Base-by-base conservation (phyloP, 2,888 invertebrate species). In the Camptogramma bilineatum region DNA sequence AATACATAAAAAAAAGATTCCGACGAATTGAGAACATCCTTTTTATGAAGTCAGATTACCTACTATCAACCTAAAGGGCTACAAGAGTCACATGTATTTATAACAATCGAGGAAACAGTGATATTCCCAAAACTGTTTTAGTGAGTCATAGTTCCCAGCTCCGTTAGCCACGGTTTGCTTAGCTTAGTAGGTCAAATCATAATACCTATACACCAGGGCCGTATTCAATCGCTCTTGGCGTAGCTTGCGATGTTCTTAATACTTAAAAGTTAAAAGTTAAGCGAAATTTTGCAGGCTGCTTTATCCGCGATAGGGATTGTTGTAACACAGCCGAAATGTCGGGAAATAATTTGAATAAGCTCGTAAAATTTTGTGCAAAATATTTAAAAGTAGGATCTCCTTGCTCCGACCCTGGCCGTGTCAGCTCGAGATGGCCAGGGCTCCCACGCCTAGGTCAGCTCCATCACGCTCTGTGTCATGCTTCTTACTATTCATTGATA, bases 101-200 rank as follows among this genome's bases (percentile, higher is more conserved):
- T 58, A 19, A 28, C 50, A 62, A 62, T 51, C 17, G 10, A 19
- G n/a, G 16, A 31, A 16, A 21, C 52, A 31, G 17, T 17, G 13
- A 53, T 64, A 61, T 70, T 59, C 67, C 67, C 63, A 65, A 70
- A 70, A 66, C 58, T 61, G 67, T 59, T 61, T 56, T 50, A 56
- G 56, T 61, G 69, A 69, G 54, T 67, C 67, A 64, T 62, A 24
- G 57, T 66, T 66, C 66, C 62, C 64, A 61, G 60, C 60, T 58
- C 70, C 70, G 70, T 70, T 70, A 70, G 31, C 47, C 53, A 42
- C 58, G 51, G 58, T 54, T 57, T 51, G 61, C 59, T 59, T 48
- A 64, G 47, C 18, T n/a, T 42, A 62, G 66, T 66, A 18, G 66
- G 66, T 59, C 66, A 66, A 48, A 17, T 62, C 57, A 42, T 63